A percentile compares a stretch with the other conserved stretches of the same genome.
Evolutionary conservation across 23 tunicate species (phyloP).

Genomic region (Botrylloides violaceus): DNA sequence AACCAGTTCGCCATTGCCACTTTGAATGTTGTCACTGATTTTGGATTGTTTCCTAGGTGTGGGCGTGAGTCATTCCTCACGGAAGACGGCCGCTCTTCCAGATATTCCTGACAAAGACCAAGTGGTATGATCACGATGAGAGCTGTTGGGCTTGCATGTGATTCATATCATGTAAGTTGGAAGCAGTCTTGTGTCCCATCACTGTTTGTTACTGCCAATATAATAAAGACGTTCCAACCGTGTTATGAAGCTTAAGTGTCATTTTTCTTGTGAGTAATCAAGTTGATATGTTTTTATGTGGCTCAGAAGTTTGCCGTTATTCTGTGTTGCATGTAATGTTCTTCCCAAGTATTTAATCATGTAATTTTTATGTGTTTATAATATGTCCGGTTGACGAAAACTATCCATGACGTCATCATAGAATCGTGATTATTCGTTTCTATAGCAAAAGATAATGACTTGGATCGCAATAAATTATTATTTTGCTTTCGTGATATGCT

Average conservation of each 20-base stretch:
- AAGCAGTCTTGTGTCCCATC: neutral
- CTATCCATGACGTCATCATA: constrained; percentile 10
- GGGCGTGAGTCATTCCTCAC: too few species aligned
- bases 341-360: neutral
- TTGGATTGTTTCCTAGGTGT: too few species aligned
- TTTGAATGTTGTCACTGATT: too few species aligned
- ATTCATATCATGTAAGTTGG: neutral
- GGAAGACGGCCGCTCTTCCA: too few species aligned
- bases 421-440: neutral
- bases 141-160: neutral
- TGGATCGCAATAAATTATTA: neutral
- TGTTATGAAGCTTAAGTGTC: neutral
- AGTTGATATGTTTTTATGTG: neutral
- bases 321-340: neutral
- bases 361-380: neutral
- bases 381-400: neutral
- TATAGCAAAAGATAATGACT: neutral
- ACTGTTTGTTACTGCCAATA: constrained; percentile 1
- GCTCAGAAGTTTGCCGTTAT: neutral
- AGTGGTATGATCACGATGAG: neutral
- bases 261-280: neutral
- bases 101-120: too few species aligned
- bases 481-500: neutral
- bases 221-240: neutral
- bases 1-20: too few species aligned